These are phyloP conservation scores for Hymenochirus boettgeri DNA, from an alignment of 2,113 vertebrate genomes.

Conservation along the genomic window DNA sequence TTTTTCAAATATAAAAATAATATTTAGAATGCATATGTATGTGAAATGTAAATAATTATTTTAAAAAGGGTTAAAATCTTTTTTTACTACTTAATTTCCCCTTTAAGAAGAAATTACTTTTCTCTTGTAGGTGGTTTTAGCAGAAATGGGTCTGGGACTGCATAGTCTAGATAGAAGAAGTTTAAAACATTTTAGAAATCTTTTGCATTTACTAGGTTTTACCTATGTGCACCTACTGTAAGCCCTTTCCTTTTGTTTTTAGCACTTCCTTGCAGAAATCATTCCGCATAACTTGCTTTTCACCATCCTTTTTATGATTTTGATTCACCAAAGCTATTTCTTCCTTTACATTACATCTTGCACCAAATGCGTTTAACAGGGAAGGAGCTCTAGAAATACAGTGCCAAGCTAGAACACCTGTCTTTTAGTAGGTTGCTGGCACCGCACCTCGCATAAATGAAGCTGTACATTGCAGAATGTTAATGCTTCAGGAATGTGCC, in stretches of 20 bases:
- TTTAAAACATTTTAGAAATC: no score
- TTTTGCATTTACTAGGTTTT: no score
- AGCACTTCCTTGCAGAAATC: neutral
- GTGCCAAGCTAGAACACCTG: conserved; percentile 36
- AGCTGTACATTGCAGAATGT: conserved; percentile 3
- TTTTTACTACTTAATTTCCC: no score
- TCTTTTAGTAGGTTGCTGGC: conserved; percentile 34
- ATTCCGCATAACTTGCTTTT: neutral
- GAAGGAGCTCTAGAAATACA: conserved; percentile 5
- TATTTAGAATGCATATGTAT: no score
- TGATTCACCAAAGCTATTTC: conserved; percentile 7
- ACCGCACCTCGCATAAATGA: conserved; percentile 21
- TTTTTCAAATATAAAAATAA: no score
- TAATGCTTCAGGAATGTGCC: conserved; percentile 23
- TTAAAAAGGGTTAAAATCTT: no score
- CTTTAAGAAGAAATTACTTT: no score
- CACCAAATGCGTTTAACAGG: conserved; percentile 29
- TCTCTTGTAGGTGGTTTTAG: no score
- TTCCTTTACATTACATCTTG: conserved; percentile 1
- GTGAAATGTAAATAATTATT: no score
- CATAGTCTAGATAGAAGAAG: no score
- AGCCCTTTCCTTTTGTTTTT: conserved; percentile 26
- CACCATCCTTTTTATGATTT: conserved; percentile 3
- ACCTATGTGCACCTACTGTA: no score
- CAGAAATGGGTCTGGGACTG: no score